phyloP scores from a whole-genome alignment of 2,888 invertebrate genomes.

The Rhagonycha lutea region DNA sequence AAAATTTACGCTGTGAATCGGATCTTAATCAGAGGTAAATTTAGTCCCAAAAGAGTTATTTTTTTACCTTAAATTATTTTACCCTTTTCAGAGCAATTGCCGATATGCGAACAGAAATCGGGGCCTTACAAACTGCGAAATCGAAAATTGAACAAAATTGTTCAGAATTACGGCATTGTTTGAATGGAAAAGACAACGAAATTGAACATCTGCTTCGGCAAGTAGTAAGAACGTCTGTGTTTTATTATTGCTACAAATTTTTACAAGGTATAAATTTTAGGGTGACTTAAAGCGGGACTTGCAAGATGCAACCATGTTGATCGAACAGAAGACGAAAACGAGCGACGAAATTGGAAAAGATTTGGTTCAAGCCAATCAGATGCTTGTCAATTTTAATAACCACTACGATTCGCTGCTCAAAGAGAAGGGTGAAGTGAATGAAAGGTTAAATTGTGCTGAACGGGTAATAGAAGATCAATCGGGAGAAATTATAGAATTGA shows the following conservation, averaged over 20 bases:
- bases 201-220: constrained; percentile 39
- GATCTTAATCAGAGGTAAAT: constrained; percentile 35
- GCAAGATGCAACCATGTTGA: constrained; percentile 47
- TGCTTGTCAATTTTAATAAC: constrained; percentile 51
- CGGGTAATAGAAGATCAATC: constrained; percentile 41
- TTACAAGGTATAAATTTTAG: constrained; percentile 36
- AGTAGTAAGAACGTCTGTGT: constrained; percentile 37
- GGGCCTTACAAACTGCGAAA: constrained; percentile 32
- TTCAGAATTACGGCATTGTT: constrained; percentile 25
- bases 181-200: constrained; percentile 34
- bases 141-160: constrained; percentile 19
- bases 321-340: constrained; percentile 48
- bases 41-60: neutral
- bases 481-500: constrained; percentile 37
- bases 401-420: constrained; percentile 48
- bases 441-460: constrained; percentile 38
- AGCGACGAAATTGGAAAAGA: constrained; percentile 52
- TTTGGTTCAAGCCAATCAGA: constrained; percentile 52
- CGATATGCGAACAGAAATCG: constrained; percentile 44
- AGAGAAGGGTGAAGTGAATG: constrained; percentile 40
- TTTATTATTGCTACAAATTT: neutral
- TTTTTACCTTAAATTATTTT: neutral
- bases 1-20: constrained; percentile 45
- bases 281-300: constrained; percentile 46
- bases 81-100: constrained; percentile 34